Percentiles rank a stretch among this genome's conserved stretches.
Evolutionary conservation across 1,140 invertebrate genomes (phyloP).

Genomic region (Aphelinus atriplicis): DNA sequence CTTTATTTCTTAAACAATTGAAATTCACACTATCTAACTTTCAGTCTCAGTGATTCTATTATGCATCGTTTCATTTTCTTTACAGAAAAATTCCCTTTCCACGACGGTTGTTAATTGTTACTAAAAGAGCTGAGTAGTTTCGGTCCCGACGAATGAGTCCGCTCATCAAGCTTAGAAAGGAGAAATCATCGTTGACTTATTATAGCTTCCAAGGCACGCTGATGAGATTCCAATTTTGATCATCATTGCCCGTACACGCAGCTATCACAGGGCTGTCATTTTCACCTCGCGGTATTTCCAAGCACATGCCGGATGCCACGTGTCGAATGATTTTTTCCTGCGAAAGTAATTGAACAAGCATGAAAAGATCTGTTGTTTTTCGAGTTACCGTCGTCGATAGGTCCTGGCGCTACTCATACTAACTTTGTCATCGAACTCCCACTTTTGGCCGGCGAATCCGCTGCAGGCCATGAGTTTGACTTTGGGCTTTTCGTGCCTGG

Average conservation of each 20-base stretch:
- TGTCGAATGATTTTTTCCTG: constrained; percentile 67
- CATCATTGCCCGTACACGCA: constrained; percentile 61
- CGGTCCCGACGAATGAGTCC: no score
- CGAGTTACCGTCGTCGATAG: constrained; percentile 6
- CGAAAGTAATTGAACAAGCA: constrained; percentile 47
- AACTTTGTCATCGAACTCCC: constrained; percentile 71
- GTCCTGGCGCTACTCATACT: neutral
- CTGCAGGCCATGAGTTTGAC: constrained; percentile 76
- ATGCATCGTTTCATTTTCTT: no score
- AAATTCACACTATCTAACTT: constrained; percentile 9
- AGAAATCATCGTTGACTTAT: no score
- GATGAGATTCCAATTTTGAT: constrained; percentile 69
- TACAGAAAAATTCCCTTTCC: neutral
- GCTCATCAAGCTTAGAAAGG: no score
- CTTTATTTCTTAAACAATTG: constrained; percentile 46
- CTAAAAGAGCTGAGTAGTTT: no score
- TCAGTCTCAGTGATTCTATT: no score
- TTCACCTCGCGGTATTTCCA: constrained; percentile 61
- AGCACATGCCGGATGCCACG: constrained; percentile 66
- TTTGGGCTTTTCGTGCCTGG: constrained; percentile 62
- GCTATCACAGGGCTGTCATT: constrained; percentile 64
- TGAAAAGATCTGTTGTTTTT: constrained; percentile 9
- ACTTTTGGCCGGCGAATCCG: constrained; percentile 71
- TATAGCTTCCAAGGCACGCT: constrained; percentile 65
- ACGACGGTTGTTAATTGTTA: neutral